phyloP scores from a whole-genome alignment of 2,888 invertebrate genomes.

The Myopa tessellatipennis region DNA sequence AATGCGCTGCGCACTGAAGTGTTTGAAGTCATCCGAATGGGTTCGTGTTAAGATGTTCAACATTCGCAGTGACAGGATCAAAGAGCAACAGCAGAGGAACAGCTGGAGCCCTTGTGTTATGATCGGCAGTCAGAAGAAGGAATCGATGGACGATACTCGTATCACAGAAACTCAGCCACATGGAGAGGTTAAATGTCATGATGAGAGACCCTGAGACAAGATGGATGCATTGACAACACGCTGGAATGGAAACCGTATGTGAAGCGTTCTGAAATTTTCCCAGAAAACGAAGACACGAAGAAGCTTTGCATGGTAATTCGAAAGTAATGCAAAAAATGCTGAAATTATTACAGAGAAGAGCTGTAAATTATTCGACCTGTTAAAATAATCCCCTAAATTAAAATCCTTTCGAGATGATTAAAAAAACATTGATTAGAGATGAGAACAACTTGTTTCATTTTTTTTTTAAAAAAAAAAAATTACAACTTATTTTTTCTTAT shows the following conservation, averaged over 20 bases:
- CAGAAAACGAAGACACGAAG: too few species aligned
- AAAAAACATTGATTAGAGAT: too few species aligned
- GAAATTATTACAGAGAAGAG: too few species aligned
- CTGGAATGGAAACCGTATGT: background rate
- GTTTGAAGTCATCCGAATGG: background rate
- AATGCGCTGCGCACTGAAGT: constrained; percentile 1
- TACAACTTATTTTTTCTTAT: too few species aligned
- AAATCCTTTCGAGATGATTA: too few species aligned
- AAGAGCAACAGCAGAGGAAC: background rate
- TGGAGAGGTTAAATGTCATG: background rate
- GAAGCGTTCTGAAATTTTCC: too few species aligned
- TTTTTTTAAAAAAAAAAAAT: too few species aligned
- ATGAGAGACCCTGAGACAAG: background rate
- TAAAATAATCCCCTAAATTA: too few species aligned
- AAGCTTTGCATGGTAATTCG: too few species aligned
- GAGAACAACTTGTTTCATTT: too few species aligned
- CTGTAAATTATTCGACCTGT: too few species aligned
- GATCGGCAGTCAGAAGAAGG: background rate
- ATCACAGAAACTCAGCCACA: background rate
- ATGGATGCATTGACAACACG: background rate
- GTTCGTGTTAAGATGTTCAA: background rate
- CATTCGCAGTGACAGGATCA: background rate
- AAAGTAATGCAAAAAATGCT: too few species aligned
- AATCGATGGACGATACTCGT: background rate
- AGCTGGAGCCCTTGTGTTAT: background rate